phyloP scores from a whole-genome alignment of 2,113 vertebrate genomes.

The Oostethus manadensis region DNA sequence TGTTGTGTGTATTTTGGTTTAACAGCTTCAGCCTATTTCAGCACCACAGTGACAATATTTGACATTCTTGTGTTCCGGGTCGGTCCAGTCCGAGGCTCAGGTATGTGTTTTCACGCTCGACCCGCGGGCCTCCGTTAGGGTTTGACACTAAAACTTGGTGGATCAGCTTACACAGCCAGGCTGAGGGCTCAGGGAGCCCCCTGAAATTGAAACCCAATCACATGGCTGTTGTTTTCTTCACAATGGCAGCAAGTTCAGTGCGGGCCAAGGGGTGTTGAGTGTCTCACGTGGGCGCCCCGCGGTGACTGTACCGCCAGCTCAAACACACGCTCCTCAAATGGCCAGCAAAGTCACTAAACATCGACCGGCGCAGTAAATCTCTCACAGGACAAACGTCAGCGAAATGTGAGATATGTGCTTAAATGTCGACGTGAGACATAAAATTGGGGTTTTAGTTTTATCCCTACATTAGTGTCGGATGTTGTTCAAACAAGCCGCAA shows the following conservation, averaged over 20 bases:
- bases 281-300: constrained; percentile 33
- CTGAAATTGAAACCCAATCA: constrained; percentile 57
- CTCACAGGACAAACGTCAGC: background rate
- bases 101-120: constrained; percentile 24
- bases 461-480: background rate
- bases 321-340: constrained; percentile 32
- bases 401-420: background rate
- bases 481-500: too few relatives aligned
- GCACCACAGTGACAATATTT: background rate
- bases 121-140: constrained; percentile 48
- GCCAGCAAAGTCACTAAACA: background rate
- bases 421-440: background rate
- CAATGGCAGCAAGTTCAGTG: constrained; percentile 60
- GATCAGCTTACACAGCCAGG: constrained; percentile 63
- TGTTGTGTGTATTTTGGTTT: background rate
- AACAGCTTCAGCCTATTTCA: background rate
- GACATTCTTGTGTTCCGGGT: background rate
- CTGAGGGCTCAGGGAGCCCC: constrained; percentile 45
- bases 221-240: constrained; percentile 55
- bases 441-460: background rate
- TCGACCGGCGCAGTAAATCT: constrained; percentile 11
- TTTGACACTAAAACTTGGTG: constrained; percentile 31
- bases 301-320: constrained; percentile 28
- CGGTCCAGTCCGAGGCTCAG: constrained; percentile 16
- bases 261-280: constrained; percentile 38